These are phyloP conservation scores for Rallus crepitans DNA, from an alignment of 2,797 vertebrate genomes.

Conservation along the genomic window DNA sequence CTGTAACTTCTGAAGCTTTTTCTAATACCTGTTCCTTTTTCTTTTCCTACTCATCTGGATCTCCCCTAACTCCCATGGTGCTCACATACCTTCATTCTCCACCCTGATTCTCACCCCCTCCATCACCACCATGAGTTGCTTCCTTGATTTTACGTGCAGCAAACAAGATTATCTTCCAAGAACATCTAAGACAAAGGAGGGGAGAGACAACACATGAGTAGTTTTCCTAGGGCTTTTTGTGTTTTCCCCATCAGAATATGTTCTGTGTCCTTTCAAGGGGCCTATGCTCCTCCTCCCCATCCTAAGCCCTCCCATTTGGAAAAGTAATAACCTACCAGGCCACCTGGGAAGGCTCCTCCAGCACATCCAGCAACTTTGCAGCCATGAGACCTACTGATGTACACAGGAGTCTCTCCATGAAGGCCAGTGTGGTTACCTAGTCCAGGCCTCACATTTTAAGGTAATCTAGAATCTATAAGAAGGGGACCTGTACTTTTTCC, in stretches of 20 bases:
- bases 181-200: not conserved
- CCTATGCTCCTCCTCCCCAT: fast-evolving
- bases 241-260: not conserved
- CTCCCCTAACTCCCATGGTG: not conserved
- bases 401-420: fast-evolving
- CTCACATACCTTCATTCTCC: not conserved
- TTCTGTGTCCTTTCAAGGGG: not conserved
- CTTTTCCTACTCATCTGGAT: not conserved
- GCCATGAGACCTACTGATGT: not conserved
- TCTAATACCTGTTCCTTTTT: not conserved
- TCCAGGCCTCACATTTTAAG: not conserved
- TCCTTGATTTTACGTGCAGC: not conserved
- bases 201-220: not conserved
- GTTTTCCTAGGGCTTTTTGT: not conserved
- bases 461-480: not conserved
- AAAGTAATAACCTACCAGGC: not conserved
- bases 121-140: fast-evolving
- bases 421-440: not conserved
- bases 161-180: not conserved
- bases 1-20: not conserved
- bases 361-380: not conserved
- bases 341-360: not conserved
- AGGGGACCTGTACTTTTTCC: not conserved
- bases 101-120: not conserved
- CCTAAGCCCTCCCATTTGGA: not conserved